Evolutionary conservation across 2,797 vertebrate species (phyloP).

Genomic region (Cyprinella venusta): DNA sequence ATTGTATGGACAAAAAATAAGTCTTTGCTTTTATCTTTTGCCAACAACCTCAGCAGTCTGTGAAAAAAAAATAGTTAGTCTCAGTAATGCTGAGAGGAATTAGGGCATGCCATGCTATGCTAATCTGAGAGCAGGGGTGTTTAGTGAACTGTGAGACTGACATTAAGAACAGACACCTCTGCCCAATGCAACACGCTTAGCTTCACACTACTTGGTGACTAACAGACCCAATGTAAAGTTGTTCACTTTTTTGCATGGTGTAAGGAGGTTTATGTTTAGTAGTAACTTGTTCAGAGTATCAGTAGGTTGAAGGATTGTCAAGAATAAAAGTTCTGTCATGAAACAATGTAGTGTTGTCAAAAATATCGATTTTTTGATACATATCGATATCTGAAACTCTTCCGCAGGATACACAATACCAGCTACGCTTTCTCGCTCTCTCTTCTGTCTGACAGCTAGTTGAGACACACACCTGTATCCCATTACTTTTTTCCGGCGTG

Average conservation of each 20-base stretch:
- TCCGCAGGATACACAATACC: too few relatives aligned
- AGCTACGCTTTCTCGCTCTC: too few relatives aligned
- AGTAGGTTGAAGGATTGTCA: background rate
- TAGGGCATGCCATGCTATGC: background rate
- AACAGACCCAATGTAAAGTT: background rate
- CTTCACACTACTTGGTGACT: background rate
- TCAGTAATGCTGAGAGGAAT: slow-evolving; percentile 30
- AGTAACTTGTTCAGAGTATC: background rate
- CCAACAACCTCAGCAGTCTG: slow-evolving; percentile 8
- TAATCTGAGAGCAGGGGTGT: slow-evolving; percentile 30
- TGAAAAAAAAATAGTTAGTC: background rate
- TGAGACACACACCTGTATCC: too few relatives aligned
- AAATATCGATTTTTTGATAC: too few relatives aligned
- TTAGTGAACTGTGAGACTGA: slow-evolving; percentile 26
- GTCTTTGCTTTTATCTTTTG: background rate
- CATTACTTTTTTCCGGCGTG: too few relatives aligned
- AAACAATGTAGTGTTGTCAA: background rate
- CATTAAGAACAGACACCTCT: slow-evolving; percentile 9
- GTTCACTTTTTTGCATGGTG: background rate
- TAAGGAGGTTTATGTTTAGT: background rate
- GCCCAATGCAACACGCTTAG: background rate
- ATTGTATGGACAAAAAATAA: too few relatives aligned
- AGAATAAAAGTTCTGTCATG: background rate
- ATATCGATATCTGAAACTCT: too few relatives aligned
- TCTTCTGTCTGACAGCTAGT: too few relatives aligned